Base-by-base conservation (phyloP, 2,113 vertebrate genomes). In the Tiliqua scincoides region DNA sequence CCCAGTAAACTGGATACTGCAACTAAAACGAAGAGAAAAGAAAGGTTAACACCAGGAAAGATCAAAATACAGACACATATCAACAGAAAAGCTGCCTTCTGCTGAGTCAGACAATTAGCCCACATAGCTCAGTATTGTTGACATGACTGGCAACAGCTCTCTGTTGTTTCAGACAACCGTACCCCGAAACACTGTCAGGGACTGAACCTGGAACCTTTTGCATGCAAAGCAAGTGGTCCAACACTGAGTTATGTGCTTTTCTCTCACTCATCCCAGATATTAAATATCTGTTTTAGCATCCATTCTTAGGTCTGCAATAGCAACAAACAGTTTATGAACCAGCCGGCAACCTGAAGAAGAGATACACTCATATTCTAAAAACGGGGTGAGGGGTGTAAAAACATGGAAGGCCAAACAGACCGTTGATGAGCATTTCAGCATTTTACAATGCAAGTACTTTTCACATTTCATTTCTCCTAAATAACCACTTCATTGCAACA, bases 1-100 rank as follows among this genome's bases (percentile, higher is more conserved):
- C 98, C 99, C 99, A 99, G 92, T 99, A 99, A 77, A 99, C 97
- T 0, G 99, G 99, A 95, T 99, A 99, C 94, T 99, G 99, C 89
- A 99, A 95, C 99, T 97, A 92, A 87, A 93, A 90, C 1, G 61
- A 79, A 0, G 62, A 0, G 2, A 70, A 85, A 40, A 85, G 23
- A 32, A 11, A 71, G 35, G 62, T 84, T 84, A 85, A 54, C 21
- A 54, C 25, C 8, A 59, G 54, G 37, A 54, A 59, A 54, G 4
- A 57, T 57, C 54, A 57, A 65, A 76, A 2, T 12, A 67, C 8
- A 43, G 14, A 15, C 11, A 32, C 7, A n/a, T 11, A 27, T 35
- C 17, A 30, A 35, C 11, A 54, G 0, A 8, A 68, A 37, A 48
- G 43, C 43, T 48, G 43, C 43, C 43, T 48, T 48, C 43, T 48